phyloP scores from a whole-genome alignment of 2,797 vertebrate genomes.

The Scarus forsteni region DNA sequence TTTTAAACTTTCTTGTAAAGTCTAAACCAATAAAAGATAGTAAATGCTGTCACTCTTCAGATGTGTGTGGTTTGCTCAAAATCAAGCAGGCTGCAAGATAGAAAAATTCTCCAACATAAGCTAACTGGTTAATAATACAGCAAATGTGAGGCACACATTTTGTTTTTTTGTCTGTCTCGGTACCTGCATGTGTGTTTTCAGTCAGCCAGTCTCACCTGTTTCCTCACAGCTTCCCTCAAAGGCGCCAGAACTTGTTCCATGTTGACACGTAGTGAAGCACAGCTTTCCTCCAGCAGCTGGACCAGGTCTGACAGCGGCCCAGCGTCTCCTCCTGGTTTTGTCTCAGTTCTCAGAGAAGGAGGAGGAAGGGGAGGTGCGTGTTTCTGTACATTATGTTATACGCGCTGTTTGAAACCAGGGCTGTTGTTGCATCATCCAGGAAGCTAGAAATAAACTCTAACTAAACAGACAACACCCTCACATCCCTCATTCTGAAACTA shows the following conservation, averaged over 20 bases:
- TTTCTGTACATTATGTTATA: too few species aligned
- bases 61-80: too few species aligned
- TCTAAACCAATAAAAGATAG: too few species aligned
- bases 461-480: neutral
- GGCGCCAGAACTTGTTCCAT: conserved; percentile 63
- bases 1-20: too few species aligned
- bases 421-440: conserved; percentile 69
- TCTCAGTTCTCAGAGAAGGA: neutral
- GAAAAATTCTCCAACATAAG: too few species aligned
- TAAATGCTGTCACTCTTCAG: too few species aligned
- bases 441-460: neutral
- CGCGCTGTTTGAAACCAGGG: conserved; percentile 36
- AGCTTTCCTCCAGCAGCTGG: neutral
- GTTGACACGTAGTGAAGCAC: conserved; percentile 4
- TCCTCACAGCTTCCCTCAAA: conserved; percentile 54
- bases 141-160: neutral
- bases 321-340: neutral
- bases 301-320: neutral
- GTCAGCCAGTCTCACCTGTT: conserved; percentile 47
- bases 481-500: too few species aligned
- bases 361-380: conserved; percentile 36
- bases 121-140: too few species aligned
- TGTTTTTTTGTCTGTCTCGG: neutral
- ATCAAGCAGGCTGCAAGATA: too few species aligned
- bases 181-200: neutral